Percentiles rank a stretch among this genome's conserved stretches.
Conservation (phyloP, 2,888 invertebrate genomes). For the Macrophya alboannulata region DNA sequence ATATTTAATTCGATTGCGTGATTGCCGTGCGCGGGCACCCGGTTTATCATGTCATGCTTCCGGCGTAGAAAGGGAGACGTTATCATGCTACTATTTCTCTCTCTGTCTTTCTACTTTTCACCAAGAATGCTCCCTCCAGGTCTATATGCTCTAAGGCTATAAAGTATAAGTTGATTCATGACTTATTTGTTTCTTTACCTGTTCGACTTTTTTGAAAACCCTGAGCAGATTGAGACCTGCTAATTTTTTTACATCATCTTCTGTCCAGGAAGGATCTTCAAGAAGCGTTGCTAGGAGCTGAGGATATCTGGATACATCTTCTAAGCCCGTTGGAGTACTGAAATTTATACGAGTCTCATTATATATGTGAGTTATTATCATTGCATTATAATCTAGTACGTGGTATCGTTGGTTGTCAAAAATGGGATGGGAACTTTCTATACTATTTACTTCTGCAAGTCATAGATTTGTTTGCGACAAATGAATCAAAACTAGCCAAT, state of each 20-base stretch:
- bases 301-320: conserved; percentile 93
- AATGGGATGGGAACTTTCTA: neutral
- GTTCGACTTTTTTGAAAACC: conserved; percentile 84
- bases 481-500: too few species aligned
- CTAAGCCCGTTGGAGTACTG: conserved; percentile 90
- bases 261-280: conserved; percentile 91
- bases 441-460: neutral
- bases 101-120: too few species aligned
- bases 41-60: too few species aligned
- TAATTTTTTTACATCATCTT: conserved; percentile 90
- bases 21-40: too few species aligned
- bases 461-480: too few species aligned
- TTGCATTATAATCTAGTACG: neutral
- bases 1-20: too few species aligned
- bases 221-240: conserved; percentile 92
- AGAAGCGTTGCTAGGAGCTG: conserved; percentile 90
- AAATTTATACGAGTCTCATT: conserved; percentile 61
- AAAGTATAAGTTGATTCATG: neutral
- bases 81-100: too few species aligned
- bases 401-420: neutral
- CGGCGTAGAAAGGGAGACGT: too few species aligned
- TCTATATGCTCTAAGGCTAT: neutral
- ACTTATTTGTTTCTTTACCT: conserved; percentile 74
- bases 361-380: neutral
- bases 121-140: too few species aligned